phyloP scores from a whole-genome alignment of 2,113 vertebrate species.

The Dicentrarchus labrax region DNA sequence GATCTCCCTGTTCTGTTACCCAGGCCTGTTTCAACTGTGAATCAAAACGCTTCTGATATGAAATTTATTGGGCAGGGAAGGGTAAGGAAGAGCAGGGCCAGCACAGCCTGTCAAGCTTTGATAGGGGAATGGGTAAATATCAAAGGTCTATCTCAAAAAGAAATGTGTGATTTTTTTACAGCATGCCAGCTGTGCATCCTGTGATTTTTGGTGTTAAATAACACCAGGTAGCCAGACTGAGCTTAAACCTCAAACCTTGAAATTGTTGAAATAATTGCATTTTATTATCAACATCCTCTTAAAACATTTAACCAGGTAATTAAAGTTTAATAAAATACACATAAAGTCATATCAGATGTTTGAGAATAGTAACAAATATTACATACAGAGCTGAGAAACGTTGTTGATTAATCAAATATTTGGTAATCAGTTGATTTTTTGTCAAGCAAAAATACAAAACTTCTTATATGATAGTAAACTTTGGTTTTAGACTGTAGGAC shows the following conservation, averaged over 20 bases:
- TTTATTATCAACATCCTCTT: background rate
- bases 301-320: background rate
- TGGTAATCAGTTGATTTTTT: background rate
- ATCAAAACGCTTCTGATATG: constrained; percentile 78
- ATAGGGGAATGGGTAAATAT: constrained; percentile 71
- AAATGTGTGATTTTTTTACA: constrained; percentile 26
- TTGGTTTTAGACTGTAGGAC: background rate
- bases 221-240: constrained; percentile 2
- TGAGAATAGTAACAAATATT: background rate
- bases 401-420: background rate
- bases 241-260: constrained; percentile 10
- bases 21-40: constrained; percentile 72
- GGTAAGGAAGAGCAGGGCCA: constrained; percentile 53
- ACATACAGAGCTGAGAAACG: background rate
- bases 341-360: background rate
- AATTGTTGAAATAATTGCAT: background rate
- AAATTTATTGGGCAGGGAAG: constrained; percentile 67
- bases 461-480: background rate
- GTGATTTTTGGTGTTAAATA: constrained; percentile 24
- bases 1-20: constrained; percentile 70
- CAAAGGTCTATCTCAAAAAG: constrained; percentile 67
- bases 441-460: background rate
- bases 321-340: background rate
- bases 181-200: constrained; percentile 40
- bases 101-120: constrained; percentile 67